Base-by-base conservation (phyloP, 1,140 invertebrate genomes). In the Drosophila bocki region DNA sequence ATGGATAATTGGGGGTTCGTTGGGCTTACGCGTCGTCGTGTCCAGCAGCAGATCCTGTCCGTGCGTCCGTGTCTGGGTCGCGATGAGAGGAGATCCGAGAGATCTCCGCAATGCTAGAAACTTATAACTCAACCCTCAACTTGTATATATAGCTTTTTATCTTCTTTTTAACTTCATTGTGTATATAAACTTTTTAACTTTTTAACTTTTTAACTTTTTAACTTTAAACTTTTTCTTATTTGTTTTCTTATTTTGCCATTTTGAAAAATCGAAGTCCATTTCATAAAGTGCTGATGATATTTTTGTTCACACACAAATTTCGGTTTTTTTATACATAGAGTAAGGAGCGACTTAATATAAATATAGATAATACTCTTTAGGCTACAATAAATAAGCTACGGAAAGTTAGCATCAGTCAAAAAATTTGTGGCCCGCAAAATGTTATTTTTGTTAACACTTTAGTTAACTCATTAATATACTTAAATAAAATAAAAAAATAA, bases 261-360 rank as follows among this genome's bases (percentile, higher is more conserved):
- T 61, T 76, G 74, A 92, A 92, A 92, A 92, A 92, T 92, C 91
- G 91, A 92, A 92, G 91, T 92, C 91, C 91, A 92, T 92, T 92
- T 91, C 76, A 83, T 80, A 78, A 85, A 90, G 90, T 91, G 87
- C 80, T 86, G 91, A 92, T 92, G 91, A 91, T 92, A 92, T 92
- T 92, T 92, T 92, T 92, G 91, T 92, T 92, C 91, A 91, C 91
- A 92, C 80, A 88, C 80, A 87, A 86, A 90, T 91, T 91, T 88
- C 65, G 78, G 81, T 85, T 85, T 79, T 83, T 83, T 87, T 79
- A 82, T 90, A 85, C 68, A 87, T 91, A 88, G 78, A 84, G 84
- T 78, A 78, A 78, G 64, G 76, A 87, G 74, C 84, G 87, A 90
- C 76, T 69, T 91, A 91, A 90, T 75, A 83, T 82, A 90, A 54